These are phyloP conservation scores for Xylota segnis DNA, from an alignment of 2,888 invertebrate species.

Conservation along the genomic window DNA sequence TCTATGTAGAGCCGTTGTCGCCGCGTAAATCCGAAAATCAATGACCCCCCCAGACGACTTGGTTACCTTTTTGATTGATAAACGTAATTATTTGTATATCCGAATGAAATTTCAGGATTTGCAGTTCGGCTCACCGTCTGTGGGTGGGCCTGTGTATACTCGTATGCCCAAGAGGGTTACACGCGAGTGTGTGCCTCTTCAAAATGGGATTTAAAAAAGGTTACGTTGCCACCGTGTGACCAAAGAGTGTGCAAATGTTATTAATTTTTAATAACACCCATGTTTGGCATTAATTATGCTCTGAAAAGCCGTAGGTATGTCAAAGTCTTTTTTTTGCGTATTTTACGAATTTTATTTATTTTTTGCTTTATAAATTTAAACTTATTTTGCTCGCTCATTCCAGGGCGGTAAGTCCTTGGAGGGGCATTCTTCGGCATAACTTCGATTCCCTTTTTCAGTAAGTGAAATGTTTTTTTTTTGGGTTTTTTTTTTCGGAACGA, in stretches of 20 bases:
- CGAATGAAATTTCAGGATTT: conserved; percentile 13
- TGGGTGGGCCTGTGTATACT: background rate
- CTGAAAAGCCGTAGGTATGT: background rate
- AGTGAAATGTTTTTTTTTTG: no score
- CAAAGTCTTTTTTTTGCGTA: background rate
- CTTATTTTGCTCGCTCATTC: no score
- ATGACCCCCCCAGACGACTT: conserved; percentile 8
- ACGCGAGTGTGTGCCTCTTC: background rate
- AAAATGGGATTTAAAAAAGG: background rate
- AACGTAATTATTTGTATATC: conserved; percentile 47
- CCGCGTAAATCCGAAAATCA: conserved; percentile 3
- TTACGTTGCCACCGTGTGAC: background rate
- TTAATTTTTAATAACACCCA: conserved; percentile 27
- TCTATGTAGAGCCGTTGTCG: conserved; percentile 10
- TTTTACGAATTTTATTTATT: background rate
- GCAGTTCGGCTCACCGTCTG: background rate
- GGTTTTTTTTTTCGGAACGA: no score
- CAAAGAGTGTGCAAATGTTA: conserved; percentile 9
- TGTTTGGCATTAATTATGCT: conserved; percentile 23
- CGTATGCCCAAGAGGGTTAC: background rate
- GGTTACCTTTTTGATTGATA: conserved; percentile 51
- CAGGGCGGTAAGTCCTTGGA: background rate
- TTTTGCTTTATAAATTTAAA: no score
- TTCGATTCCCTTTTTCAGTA: background rate
- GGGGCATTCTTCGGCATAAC: background rate